Evolutionary conservation across 2,113 vertebrate species (phyloP).

Genomic region (Ahaetulla prasina): DNA sequence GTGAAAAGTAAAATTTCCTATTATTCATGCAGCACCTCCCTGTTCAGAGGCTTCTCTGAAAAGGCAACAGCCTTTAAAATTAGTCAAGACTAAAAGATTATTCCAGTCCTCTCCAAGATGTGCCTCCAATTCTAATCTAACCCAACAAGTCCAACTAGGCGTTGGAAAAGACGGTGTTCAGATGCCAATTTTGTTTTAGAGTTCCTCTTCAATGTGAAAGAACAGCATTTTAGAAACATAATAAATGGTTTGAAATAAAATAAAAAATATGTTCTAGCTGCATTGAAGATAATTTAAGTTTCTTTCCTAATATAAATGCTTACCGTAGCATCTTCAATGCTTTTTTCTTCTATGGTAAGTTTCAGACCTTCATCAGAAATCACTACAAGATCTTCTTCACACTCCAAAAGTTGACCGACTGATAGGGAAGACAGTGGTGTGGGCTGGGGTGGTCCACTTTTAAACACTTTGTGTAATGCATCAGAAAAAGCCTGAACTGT

Average conservation of each 20-base stretch:
- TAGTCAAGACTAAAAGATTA: not conserved
- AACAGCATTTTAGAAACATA: not conserved
- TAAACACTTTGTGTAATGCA: constrained; percentile 61
- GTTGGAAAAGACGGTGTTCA: not conserved
- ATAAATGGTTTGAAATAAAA: accelerated
- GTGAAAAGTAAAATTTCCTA: not conserved
- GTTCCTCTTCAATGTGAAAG: not conserved
- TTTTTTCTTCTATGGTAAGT: constrained; percentile 65
- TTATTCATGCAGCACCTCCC: not conserved
- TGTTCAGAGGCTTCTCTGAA: not conserved
- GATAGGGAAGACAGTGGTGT: accelerated
- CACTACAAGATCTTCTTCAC: not conserved
- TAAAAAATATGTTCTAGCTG: not conserved
- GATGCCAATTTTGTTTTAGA: not conserved
- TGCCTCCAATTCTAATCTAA: not conserved
- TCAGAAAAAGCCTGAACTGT: constrained; percentile 56
- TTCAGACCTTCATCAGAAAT: constrained; percentile 71
- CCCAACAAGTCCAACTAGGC: not conserved
- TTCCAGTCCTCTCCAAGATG: not conserved
- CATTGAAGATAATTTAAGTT: not conserved
- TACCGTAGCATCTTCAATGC: constrained; percentile 74
- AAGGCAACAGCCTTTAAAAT: not conserved
- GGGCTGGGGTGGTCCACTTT: accelerated
- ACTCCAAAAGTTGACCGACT: accelerated
- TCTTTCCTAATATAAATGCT: constrained; percentile 30